Conservation (phyloP, 2,113 vertebrate genomes). For the Vanacampus margaritifer region DNA sequence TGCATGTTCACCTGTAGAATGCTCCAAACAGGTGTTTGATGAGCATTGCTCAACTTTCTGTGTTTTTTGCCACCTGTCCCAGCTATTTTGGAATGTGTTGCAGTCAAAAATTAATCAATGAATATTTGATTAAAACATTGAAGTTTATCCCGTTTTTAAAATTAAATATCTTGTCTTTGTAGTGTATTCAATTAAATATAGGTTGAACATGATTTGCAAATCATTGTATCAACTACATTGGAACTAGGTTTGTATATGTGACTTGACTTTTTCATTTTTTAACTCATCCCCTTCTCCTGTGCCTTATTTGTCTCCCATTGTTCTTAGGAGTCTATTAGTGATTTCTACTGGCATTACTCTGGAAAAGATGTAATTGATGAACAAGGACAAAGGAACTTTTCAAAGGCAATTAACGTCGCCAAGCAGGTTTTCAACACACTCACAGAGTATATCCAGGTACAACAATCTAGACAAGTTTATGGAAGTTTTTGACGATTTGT, state of each 20-base stretch:
- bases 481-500: not conserved
- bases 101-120: too few relatives aligned
- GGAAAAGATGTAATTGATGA: slow-evolving; percentile 96
- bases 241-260: not conserved
- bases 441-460: slow-evolving; percentile 96
- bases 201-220: too few relatives aligned
- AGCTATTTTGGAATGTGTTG: too few relatives aligned
- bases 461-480: not conserved
- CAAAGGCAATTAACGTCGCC: slow-evolving; percentile 95
- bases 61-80: too few relatives aligned
- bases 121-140: too few relatives aligned
- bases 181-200: too few relatives aligned
- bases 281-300: not conserved
- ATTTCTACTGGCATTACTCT: slow-evolving; percentile 98
- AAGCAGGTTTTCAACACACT: slow-evolving; percentile 98
- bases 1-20: too few relatives aligned
- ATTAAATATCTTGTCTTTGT: too few relatives aligned
- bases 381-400: slow-evolving; percentile 95
- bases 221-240: too few relatives aligned
- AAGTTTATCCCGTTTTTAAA: too few relatives aligned
- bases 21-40: too few relatives aligned
- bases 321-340: slow-evolving; percentile 92
- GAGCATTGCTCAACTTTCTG: too few relatives aligned
- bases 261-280: not conserved
- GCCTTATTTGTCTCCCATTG: not conserved